Evolutionary conservation across 2,888 invertebrate genomes (phyloP).

Genomic region (Polylopha cassiicola): DNA sequence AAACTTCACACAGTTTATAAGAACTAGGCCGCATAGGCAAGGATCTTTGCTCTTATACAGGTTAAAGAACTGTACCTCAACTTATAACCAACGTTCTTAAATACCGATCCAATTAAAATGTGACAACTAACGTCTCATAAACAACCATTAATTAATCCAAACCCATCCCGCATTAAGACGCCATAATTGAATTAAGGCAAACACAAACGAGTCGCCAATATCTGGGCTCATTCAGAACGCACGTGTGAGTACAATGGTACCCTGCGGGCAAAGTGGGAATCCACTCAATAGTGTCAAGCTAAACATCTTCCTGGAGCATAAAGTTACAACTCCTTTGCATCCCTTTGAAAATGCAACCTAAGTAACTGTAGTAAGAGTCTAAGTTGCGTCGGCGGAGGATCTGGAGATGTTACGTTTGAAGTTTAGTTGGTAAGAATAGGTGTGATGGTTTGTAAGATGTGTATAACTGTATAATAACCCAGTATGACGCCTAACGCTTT

Average conservation of each 20-base stretch:
- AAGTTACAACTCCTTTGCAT: background rate
- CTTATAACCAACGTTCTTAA: no score
- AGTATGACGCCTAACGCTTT: constrained; percentile 63
- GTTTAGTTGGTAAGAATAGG: constrained; percentile 34
- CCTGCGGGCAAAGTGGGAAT: constrained; percentile 69
- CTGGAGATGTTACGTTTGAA: background rate
- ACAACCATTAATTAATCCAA: constrained; percentile 36
- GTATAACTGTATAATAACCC: constrained; percentile 62
- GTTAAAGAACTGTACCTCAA: no score
- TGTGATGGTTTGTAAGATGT: constrained; percentile 51
- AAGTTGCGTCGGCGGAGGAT: background rate
- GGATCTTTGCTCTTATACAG: no score
- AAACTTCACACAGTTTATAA: no score
- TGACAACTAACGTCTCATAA: background rate
- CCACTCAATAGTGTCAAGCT: constrained; percentile 70
- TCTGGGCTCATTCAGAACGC: constrained; percentile 63
- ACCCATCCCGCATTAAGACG: constrained; percentile 49
- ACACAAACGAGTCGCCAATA: constrained; percentile 17
- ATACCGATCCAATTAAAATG: background rate
- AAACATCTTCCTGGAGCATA: no score
- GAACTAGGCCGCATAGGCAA: no score
- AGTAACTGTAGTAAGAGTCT: no score
- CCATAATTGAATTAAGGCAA: constrained; percentile 67
- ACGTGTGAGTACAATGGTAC: constrained; percentile 67
- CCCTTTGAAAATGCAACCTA: background rate